phyloP scores from a whole-genome alignment of 92 coral and sea anemone species.

The Blastomussa wellsi region DNA sequence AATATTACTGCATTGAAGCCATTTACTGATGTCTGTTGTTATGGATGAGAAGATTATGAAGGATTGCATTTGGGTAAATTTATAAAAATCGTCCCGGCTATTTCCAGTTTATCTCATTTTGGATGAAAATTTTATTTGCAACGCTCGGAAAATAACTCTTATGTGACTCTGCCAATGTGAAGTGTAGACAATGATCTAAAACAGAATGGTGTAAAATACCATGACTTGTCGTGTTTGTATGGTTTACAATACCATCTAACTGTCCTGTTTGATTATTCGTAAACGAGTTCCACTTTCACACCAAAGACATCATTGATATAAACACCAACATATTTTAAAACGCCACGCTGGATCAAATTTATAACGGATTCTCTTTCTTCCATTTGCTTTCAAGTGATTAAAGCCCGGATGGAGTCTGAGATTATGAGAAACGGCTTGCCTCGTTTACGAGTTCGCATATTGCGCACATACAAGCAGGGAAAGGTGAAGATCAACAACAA shows the following conservation, averaged over 20 bases:
- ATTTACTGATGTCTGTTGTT: no score
- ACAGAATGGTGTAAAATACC: no score
- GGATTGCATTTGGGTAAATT: no score
- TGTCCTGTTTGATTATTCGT: not conserved
- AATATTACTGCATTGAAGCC: no score
- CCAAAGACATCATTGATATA: not conserved
- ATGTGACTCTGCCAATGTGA: no score
- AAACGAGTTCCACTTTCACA: not conserved
- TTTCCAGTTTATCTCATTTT: no score
- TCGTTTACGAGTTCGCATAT: conserved; percentile 80
- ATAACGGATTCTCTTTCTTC: not conserved
- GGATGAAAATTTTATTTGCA: no score
- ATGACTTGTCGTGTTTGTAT: no score
- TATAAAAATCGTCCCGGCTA: no score
- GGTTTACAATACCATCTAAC: not conserved
- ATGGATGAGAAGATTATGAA: no score
- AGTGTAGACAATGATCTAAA: no score
- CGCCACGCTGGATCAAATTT: not conserved
- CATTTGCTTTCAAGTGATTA: conserved; percentile 64
- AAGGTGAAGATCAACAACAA: conserved; percentile 65
- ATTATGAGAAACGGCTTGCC: conserved; percentile 67
- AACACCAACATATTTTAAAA: not conserved
- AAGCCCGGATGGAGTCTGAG: conserved; percentile 81
- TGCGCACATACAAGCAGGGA: conserved; percentile 75
- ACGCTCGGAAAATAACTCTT: no score